These are phyloP conservation scores for Ramphastos sulfuratus DNA, from an alignment of 2,113 vertebrate genomes.

Conservation along the genomic window DNA sequence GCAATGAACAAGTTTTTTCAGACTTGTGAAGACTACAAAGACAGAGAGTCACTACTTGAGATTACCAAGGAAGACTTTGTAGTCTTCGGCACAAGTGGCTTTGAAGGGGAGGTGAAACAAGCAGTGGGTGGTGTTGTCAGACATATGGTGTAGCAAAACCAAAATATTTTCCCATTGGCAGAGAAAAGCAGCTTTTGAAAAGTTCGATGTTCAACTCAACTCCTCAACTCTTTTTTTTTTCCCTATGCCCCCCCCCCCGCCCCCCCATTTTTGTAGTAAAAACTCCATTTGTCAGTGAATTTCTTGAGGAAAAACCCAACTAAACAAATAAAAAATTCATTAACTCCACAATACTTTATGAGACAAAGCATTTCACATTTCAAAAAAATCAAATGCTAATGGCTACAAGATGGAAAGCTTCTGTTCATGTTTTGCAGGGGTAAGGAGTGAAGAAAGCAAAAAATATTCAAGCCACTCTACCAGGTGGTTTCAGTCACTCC, in stretches of 20 bases:
- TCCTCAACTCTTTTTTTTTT: neutral
- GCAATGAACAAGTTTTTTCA: neutral
- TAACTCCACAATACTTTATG: neutral
- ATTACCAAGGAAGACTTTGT: neutral
- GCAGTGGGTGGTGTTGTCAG: accelerated
- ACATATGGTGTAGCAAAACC: neutral
- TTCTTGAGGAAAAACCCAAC: neutral
- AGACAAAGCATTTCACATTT: neutral
- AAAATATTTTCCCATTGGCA: neutral
- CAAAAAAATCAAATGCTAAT: neutral
- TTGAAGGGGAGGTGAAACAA: neutral
- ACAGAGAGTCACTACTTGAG: accelerated
- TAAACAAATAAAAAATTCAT: neutral
- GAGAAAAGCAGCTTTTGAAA: neutral
- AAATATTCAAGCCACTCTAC: neutral
- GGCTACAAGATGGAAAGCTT: neutral
- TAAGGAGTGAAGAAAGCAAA: neutral
- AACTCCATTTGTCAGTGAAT: neutral
- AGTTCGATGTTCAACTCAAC: neutral
- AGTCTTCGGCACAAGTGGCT: neutral
- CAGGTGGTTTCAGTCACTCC: neutral
- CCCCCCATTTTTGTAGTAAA: neutral
- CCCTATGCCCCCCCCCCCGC: neutral
- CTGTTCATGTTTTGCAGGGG: neutral
- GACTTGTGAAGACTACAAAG: neutral